Evolutionary conservation across 92 coral and sea anemone species (phyloP).

Genomic region (Phymanthus crucifer): DNA sequence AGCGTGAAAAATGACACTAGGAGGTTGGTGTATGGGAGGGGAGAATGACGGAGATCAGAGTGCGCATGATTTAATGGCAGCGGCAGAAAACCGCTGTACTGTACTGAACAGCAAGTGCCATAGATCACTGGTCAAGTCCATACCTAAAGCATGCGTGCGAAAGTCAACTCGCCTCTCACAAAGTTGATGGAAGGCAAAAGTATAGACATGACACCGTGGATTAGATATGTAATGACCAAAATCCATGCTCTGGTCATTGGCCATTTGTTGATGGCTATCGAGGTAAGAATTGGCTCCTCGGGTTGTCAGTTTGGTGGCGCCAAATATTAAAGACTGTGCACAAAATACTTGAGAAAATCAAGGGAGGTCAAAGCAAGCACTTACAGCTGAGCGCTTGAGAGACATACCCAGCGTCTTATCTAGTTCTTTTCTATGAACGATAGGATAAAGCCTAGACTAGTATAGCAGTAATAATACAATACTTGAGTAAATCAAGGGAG

Average conservation of each 20-base stretch:
- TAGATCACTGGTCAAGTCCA: no score
- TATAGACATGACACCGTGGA: background rate
- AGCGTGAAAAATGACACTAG: no score
- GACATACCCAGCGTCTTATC: background rate
- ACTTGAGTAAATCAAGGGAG: background rate
- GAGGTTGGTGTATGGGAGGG: no score
- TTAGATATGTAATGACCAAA: background rate
- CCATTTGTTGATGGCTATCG: background rate
- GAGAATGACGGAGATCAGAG: no score
- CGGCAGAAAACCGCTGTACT: no score
- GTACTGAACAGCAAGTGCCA: no score
- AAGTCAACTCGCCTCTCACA: background rate
- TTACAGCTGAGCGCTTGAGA: background rate
- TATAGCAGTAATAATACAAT: no score
- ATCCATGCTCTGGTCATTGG: background rate
- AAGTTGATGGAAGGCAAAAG: background rate
- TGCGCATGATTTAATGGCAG: no score
- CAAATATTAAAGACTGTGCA: background rate
- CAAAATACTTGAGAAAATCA: background rate
- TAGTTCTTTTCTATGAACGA: background rate
- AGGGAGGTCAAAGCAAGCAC: constrained; percentile 7
- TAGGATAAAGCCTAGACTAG: no score
- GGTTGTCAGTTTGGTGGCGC: background rate
- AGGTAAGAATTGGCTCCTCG: background rate
- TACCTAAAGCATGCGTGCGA: no score